Evolutionary conservation across 2,888 invertebrate species (phyloP).

Genomic region (Parnassius apollo): DNA sequence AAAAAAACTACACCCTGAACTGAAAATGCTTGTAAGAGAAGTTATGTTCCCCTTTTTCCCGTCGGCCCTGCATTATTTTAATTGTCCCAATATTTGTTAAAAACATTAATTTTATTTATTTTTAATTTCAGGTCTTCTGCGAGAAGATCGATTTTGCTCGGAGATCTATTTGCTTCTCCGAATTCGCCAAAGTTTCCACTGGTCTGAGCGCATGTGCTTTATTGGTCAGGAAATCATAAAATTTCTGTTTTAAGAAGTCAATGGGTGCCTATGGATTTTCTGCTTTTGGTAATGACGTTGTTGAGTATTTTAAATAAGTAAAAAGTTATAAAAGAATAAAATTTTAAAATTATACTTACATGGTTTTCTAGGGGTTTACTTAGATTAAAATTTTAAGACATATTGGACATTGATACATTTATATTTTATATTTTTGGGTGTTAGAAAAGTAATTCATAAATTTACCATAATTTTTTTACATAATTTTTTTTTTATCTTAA

Average conservation of each 20-base stretch:
- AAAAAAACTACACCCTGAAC: too few relatives aligned
- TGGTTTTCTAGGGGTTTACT: not conserved
- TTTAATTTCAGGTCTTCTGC: conserved; percentile 85
- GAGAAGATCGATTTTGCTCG: conserved; percentile 92
- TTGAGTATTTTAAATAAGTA: not conserved
- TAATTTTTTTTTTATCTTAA: too few relatives aligned
- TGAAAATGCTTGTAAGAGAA: too few relatives aligned
- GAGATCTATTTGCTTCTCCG: conserved; percentile 88
- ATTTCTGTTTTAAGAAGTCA: not conserved
- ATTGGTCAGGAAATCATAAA: conserved; percentile 77
- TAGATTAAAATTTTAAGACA: too few relatives aligned
- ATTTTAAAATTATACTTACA: not conserved
- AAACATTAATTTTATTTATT: conserved; percentile 4
- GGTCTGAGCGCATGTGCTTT: conserved; percentile 91
- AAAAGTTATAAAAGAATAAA: conserved; percentile 6
- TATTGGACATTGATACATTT: too few relatives aligned
- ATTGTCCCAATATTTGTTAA: not conserved
- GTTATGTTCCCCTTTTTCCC: too few relatives aligned
- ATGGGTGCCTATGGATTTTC: conserved; percentile 23
- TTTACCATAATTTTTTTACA: too few relatives aligned
- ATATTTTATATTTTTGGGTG: too few relatives aligned
- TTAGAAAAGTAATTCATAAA: too few relatives aligned
- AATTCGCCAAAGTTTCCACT: conserved; percentile 88
- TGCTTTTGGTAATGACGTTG: not conserved
- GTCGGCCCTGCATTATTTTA: too few relatives aligned